Evolutionary conservation across 2,113 vertebrate genomes (phyloP).

Genomic region (Eulemur macaco): DNA sequence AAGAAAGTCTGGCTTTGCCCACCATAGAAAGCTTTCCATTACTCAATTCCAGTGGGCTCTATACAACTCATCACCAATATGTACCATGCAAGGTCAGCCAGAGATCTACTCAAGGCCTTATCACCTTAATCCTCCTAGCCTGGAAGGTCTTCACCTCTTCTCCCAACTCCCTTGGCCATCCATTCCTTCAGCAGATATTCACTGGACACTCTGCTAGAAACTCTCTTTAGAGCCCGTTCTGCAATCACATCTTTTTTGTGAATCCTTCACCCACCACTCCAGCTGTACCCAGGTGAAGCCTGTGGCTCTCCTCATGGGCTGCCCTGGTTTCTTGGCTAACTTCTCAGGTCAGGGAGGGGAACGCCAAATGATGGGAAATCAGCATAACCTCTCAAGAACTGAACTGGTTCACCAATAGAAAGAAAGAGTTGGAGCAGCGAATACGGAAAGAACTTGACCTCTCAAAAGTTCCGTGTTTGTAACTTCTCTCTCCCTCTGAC

Average conservation of each 20-base stretch:
- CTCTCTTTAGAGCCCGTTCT: not conserved
- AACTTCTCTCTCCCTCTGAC: not conserved
- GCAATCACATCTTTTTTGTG: not conserved
- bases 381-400: not conserved
- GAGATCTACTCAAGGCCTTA: not conserved
- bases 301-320: not conserved
- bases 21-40: not conserved
- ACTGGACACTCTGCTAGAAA: not conserved
- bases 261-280: not conserved
- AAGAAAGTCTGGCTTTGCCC: not conserved
- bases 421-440: not conserved
- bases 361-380: not conserved
- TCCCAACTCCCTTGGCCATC: not conserved
- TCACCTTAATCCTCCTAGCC: not conserved
- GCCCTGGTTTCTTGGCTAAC: not conserved
- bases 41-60: not conserved
- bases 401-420: not conserved
- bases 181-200: not conserved
- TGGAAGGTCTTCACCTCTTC: not conserved
- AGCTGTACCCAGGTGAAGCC: not conserved
- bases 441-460: not conserved
- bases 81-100: not conserved
- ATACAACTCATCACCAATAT: not conserved
- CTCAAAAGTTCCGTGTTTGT: not conserved
- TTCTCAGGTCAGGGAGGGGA: not conserved